phyloP scores from a whole-genome alignment of 2,888 invertebrate species.

The Plagodis dolabraria region DNA sequence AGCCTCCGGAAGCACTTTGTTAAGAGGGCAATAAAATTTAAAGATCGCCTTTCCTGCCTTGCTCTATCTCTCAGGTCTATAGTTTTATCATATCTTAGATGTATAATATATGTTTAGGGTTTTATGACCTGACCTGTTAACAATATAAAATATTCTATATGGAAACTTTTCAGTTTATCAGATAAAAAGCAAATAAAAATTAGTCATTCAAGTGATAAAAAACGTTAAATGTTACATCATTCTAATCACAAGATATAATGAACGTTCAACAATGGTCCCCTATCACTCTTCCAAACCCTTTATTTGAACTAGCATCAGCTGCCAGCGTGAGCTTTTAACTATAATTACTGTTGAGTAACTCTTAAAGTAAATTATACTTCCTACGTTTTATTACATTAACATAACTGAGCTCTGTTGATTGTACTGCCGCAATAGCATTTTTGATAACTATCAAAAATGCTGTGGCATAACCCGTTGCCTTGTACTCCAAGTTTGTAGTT shows the following conservation, averaged over 20 bases:
- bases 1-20: conserved; percentile 55
- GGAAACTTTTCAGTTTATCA: not conserved
- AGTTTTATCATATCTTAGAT: conserved; percentile 19
- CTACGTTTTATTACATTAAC: conserved; percentile 24
- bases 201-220: conserved; percentile 8
- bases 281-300: conserved; percentile 30
- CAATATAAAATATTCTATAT: not conserved
- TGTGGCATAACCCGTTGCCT: conserved; percentile 17
- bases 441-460: conserved; percentile 29
- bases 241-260: conserved; percentile 13
- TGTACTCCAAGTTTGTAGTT: conserved; percentile 17
- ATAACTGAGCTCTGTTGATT: conserved; percentile 11
- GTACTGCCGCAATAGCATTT: conserved; percentile 6
- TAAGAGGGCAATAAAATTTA: conserved; percentile 54
- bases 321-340: conserved; percentile 44
- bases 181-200: not conserved
- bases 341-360: conserved; percentile 44
- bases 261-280: conserved; percentile 30
- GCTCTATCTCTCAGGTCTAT: too few species aligned
- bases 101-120: conserved; percentile 4
- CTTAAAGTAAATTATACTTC: conserved; percentile 32
- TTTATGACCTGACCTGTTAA: not conserved
- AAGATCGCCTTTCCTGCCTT: conserved; percentile 30
- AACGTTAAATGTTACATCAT: conserved; percentile 19
- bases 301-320: conserved; percentile 37